A percentile compares a stretch with the other conserved stretches of the same genome.
These are phyloP conservation scores for Rhyacophila evoluta DNA, from an alignment of 2,888 invertebrate species.

Conservation along the genomic window DNA sequence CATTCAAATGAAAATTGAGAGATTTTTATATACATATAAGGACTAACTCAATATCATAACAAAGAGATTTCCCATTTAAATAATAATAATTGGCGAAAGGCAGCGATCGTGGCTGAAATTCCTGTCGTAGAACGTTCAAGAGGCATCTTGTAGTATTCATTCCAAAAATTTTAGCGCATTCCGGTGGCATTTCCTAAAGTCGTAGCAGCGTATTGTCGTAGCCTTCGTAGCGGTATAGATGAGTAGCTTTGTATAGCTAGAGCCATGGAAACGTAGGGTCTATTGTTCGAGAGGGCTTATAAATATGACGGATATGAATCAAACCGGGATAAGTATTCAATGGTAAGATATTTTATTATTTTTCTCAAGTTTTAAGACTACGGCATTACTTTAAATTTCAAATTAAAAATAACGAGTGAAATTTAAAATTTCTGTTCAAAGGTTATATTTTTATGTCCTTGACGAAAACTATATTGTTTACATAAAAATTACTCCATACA, in stretches of 20 bases:
- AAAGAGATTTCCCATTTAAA: background rate
- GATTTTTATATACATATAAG: too few species aligned
- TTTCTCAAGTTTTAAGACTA: background rate
- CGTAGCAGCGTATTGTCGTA: background rate
- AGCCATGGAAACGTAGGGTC: background rate
- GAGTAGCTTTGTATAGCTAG: background rate
- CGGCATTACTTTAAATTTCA: background rate
- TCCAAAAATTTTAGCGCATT: background rate
- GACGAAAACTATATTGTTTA: too few species aligned
- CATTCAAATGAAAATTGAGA: too few species aligned
- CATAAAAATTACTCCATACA: too few species aligned
- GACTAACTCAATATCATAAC: background rate
- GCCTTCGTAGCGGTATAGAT: background rate
- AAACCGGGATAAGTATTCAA: background rate
- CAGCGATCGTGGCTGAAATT: background rate
- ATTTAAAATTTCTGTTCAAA: too few species aligned
- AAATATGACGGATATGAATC: conserved; percentile 22
- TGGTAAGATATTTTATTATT: background rate
- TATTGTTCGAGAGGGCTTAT: background rate
- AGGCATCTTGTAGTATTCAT: conserved; percentile 10
- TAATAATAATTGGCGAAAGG: conserved; percentile 4
- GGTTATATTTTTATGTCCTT: too few species aligned
- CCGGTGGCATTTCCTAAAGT: background rate
- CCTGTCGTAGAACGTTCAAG: background rate
- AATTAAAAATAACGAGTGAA: too few species aligned